phyloP scores from a whole-genome alignment of 2,113 vertebrate species.

The Peucedramus taeniatus region DNA sequence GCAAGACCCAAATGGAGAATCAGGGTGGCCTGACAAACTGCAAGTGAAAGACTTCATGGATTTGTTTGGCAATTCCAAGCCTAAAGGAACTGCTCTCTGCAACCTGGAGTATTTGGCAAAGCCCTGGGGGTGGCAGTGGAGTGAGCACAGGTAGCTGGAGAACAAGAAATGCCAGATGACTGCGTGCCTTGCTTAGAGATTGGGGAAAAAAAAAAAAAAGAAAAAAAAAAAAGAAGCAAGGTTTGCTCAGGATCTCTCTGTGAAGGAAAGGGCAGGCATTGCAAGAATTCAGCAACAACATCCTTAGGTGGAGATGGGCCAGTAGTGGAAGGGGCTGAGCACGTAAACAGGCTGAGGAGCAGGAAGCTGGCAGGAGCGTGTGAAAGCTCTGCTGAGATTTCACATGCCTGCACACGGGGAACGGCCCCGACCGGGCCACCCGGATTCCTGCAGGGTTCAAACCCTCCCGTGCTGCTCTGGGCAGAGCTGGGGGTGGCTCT shows the following conservation, averaged over 20 bases:
- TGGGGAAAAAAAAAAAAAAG: too few relatives aligned
- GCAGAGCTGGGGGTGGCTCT: not conserved
- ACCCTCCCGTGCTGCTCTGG: rapidly evolving
- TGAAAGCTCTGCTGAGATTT: not conserved
- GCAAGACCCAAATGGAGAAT: not conserved
- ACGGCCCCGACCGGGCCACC: not conserved
- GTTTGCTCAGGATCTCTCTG: not conserved
- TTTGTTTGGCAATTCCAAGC: not conserved
- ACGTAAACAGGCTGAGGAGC: not conserved
- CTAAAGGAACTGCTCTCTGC: not conserved
- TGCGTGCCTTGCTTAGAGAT: not conserved
- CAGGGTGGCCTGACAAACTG: not conserved
- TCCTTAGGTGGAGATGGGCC: not conserved
- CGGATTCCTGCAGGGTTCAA: not conserved
- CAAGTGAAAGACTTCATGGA: not conserved
- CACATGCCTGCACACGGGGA: constrained; percentile 11
- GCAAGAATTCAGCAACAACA: constrained; percentile 47
- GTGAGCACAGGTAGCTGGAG: not conserved
- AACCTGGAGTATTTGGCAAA: not conserved
- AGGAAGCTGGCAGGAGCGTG: not conserved
- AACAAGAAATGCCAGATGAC: not conserved
- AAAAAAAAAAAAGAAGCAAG: not conserved
- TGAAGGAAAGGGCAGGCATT: constrained; percentile 25
- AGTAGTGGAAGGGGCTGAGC: constrained; percentile 6
- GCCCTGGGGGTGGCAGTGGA: not conserved